phyloP scores from a whole-genome alignment of 2,888 invertebrate genomes.

The Orgyia antiqua region DNA sequence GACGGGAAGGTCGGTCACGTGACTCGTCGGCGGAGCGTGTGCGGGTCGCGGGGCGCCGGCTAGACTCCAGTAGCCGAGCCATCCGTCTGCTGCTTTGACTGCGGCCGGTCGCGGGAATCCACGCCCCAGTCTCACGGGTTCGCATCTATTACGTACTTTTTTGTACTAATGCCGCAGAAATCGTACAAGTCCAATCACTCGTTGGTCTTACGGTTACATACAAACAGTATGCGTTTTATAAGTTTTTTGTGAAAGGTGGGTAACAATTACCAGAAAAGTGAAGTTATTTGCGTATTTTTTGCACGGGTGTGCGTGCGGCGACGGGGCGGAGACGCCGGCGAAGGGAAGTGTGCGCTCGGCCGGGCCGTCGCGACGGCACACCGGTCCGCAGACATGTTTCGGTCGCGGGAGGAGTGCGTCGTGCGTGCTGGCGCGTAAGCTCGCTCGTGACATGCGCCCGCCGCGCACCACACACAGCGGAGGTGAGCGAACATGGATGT shows the following conservation, averaged over 20 bases:
- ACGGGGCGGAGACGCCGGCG: slow-evolving; percentile 63
- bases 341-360: slow-evolving; percentile 54
- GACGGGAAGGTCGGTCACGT: slow-evolving; percentile 91
- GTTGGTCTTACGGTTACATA: slow-evolving; percentile 6
- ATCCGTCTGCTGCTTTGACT: slow-evolving; percentile 76
- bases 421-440: slow-evolving; percentile 54
- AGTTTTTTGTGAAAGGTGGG: slow-evolving; percentile 25
- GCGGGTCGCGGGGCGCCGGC: slow-evolving; percentile 70
- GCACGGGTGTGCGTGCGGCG: slow-evolving; percentile 61
- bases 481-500: slow-evolving; percentile 80
- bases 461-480: slow-evolving; percentile 40
- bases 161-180: slow-evolving; percentile 22
- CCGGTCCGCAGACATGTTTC: slow-evolving; percentile 68
- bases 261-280: slow-evolving; percentile 30
- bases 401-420: slow-evolving; percentile 55
- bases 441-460: slow-evolving; percentile 48
- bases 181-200: slow-evolving; percentile 20
- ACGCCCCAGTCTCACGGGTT: slow-evolving; percentile 60
- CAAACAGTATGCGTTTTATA: slow-evolving; percentile 11
- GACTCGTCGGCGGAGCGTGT: slow-evolving; percentile 67
- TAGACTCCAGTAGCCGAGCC: slow-evolving; percentile 81
- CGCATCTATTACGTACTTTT: slow-evolving; percentile 40
- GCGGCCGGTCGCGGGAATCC: slow-evolving; percentile 67
- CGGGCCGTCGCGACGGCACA: slow-evolving; percentile 47
- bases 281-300: slow-evolving; percentile 59